phyloP scores from a whole-genome alignment of 2,797 vertebrate species.

The Phataginus tricuspis region DNA sequence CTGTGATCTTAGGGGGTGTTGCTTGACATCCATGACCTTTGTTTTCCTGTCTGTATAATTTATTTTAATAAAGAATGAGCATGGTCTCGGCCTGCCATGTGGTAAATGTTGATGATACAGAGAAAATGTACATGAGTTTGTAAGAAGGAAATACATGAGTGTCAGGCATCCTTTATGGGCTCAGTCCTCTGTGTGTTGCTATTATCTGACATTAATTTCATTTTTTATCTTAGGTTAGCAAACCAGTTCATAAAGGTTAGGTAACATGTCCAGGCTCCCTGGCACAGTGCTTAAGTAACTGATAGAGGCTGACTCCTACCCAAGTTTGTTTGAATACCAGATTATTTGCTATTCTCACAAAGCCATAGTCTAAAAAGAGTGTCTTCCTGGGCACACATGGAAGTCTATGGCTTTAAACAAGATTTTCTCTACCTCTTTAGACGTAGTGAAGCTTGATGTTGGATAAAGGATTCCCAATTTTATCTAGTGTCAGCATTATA shows the following conservation, averaged over 20 bases:
- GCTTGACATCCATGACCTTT: background rate
- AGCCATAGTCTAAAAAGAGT: background rate
- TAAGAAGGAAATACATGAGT: background rate
- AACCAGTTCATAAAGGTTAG: background rate
- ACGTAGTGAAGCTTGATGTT: background rate
- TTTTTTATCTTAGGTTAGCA: background rate
- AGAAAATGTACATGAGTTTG: background rate
- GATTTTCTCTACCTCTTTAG: background rate
- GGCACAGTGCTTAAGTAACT: background rate
- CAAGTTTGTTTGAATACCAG: background rate
- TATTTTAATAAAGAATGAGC: background rate
- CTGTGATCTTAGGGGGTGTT: background rate
- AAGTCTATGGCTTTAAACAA: background rate
- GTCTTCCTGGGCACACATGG: too few species aligned
- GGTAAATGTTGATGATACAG: background rate
- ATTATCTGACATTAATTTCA: background rate
- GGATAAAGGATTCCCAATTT: background rate
- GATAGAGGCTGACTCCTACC: background rate
- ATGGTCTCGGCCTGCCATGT: background rate
- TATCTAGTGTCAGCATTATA: background rate
- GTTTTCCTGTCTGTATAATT: background rate
- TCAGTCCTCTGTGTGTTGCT: background rate
- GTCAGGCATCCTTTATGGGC: background rate
- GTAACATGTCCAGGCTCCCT: background rate
- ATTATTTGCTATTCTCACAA: background rate